These are phyloP conservation scores for Galendromus occidentalis DNA, from an alignment of 1,140 invertebrate genomes.

Conservation along the genomic window DNA sequence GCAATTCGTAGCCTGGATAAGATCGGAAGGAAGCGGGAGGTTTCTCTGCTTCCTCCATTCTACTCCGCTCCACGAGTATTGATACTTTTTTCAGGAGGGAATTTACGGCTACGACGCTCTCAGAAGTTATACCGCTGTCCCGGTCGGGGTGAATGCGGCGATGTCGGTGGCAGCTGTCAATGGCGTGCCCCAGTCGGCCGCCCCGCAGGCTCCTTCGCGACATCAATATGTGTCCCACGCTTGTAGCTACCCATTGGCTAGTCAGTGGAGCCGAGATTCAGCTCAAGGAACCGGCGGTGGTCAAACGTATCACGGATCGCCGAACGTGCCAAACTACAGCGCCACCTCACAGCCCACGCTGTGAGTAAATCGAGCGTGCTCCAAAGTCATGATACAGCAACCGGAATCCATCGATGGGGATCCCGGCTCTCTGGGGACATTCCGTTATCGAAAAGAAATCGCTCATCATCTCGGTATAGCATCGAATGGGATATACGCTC, in stretches of 20 bases:
- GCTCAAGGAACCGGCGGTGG: neutral
- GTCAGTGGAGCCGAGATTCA: conserved; percentile 4
- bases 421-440: too few species aligned
- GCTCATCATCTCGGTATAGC: too few species aligned
- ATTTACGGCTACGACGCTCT: neutral
- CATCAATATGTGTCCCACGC: neutral
- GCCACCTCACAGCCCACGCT: neutral
- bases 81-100: neutral
- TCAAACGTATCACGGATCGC: too few species aligned
- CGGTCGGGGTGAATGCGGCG: neutral
- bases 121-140: neutral
- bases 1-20: too few species aligned
- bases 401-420: too few species aligned
- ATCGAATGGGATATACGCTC: too few species aligned
- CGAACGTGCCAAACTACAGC: conserved; percentile 5
- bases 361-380: neutral
- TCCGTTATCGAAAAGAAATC: too few species aligned
- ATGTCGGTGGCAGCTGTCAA: neutral
- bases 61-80: too few species aligned
- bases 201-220: neutral
- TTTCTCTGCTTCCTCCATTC: too few species aligned
- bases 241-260: neutral
- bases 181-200: neutral
- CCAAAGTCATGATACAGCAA: too few species aligned
- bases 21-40: too few species aligned